A percentile compares a stretch with the other conserved stretches of the same genome.
Evolutionary conservation across 2,113 vertebrate species (phyloP).

Genomic region (Archilochus colubris): DNA sequence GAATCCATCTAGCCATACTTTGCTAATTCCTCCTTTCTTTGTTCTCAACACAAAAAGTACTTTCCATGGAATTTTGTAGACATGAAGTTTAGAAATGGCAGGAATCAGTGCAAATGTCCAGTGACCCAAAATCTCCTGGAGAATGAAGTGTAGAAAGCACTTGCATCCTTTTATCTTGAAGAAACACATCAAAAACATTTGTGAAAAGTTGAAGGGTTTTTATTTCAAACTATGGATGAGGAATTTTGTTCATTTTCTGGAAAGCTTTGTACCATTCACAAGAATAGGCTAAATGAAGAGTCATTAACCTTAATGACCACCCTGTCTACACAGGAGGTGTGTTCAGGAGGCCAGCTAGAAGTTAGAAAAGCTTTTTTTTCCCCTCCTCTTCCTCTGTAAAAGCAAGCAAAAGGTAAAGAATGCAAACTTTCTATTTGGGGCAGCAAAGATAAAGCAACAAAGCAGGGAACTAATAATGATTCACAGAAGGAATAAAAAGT

Average conservation of each 20-base stretch:
- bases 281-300: not conserved
- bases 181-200: not conserved
- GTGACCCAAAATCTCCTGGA: not conserved
- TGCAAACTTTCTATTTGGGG: not conserved
- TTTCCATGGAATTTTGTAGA: not conserved
- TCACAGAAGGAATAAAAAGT: not conserved
- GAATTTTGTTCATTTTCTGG: not conserved
- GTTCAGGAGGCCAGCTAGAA: not conserved
- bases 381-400: not conserved
- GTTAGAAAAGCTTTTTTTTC: not conserved
- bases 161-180: not conserved
- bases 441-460: not conserved
- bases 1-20: not conserved
- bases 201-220: not conserved
- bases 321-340: not conserved
- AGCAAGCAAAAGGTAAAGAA: not conserved
- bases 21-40: not conserved
- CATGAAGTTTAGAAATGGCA: not conserved
- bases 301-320: constrained; percentile 21
- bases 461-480: not conserved
- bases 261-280: not conserved
- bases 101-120: not conserved
- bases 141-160: not conserved
- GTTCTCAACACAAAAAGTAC: not conserved
- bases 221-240: not conserved